A percentile compares a stretch with the other conserved stretches of the same genome.
Evolutionary conservation across 2,888 invertebrate genomes (phyloP).

Genomic region (Eupithecia centaureata): DNA sequence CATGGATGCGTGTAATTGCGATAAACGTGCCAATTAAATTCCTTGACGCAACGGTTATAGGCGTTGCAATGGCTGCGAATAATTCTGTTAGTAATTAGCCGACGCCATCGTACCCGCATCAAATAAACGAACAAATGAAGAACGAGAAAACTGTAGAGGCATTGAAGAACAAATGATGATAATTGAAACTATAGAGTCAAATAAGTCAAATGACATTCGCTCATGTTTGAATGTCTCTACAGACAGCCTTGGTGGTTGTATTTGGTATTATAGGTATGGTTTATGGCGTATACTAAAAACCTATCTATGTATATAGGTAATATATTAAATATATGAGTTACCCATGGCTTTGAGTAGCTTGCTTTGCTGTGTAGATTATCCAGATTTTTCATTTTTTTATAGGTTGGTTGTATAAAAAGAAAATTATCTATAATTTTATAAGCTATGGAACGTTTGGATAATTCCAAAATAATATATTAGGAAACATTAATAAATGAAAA

Average conservation of each 20-base stretch:
- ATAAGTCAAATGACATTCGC: background rate
- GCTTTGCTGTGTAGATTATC: too few relatives aligned
- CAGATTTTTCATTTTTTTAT: too few relatives aligned
- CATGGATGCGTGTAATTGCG: constrained; percentile 81
- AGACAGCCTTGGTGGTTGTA: background rate
- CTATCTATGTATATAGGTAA: too few relatives aligned
- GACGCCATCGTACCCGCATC: constrained; percentile 28
- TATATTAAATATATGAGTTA: too few relatives aligned
- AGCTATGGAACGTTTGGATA: background rate
- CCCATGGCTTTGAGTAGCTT: too few relatives aligned
- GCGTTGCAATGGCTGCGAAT: constrained; percentile 32
- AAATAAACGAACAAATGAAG: constrained; percentile 8
- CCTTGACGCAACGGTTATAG: constrained; percentile 63
- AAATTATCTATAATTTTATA: background rate
- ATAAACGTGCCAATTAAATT: constrained; percentile 73
- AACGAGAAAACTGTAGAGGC: background rate
- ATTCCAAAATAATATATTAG: background rate
- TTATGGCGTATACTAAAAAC: too few relatives aligned
- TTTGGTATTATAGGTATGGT: too few relatives aligned
- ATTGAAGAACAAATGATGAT: background rate
- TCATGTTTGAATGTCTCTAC: background rate
- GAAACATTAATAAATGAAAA: too few relatives aligned
- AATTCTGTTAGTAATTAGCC: constrained; percentile 39
- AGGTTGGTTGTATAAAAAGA: background rate
- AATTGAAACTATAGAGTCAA: background rate